Evolutionary conservation across 1,140 invertebrate genomes (phyloP), one percentile per base, ranked within the genome.

Genomic region (Heliconius eleuchia): DNA sequence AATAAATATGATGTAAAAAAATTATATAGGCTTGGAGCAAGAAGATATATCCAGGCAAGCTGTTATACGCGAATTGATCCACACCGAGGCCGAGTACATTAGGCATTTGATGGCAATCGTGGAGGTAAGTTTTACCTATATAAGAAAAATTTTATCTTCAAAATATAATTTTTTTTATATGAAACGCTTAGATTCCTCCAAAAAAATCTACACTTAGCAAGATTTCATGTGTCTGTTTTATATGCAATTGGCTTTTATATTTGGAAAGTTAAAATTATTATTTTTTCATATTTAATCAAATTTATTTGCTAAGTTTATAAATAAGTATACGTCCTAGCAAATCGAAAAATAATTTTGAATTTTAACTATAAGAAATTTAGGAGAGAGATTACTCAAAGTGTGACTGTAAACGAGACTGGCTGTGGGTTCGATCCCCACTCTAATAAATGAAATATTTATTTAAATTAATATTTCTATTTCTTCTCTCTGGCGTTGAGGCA

Each of bases 51-150:
- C 82, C 4, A 77, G 86, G 16, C 91, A 92, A 55, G 87, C 91
- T 1, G 88, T 89, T 5, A 88, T 93, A 19, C 76, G 85, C 1
- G 92, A 93, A 73, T 80, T 93, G 19, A 80, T 93, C 2, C 37
- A 57, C 75, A 93, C 92, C 0, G 92, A 93, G 74, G 89, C 86
- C 1, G 86, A 88, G 57, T 90, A 92, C 72, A 84, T 93, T 7
- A 83, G 82, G 27, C 87, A 92, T 77, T 81, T 92, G 7, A 80
- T 84, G n/a, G 79, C 87, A 9, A 85, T 93, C 19, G 86, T 92
- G 3, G 90, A 92, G 84, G 92, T 93, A 84, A 86, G 85, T 87
- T 46, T 46, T 16, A 46, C 42, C 13, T 13, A 3, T 42, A 42
- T 42, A 13, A 11, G 39, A 46, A 46, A 57, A 23, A 9, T 0